These are phyloP conservation scores for Iselma pallidipennis DNA, from an alignment of 2,888 invertebrate species.

Conservation along the genomic window DNA sequence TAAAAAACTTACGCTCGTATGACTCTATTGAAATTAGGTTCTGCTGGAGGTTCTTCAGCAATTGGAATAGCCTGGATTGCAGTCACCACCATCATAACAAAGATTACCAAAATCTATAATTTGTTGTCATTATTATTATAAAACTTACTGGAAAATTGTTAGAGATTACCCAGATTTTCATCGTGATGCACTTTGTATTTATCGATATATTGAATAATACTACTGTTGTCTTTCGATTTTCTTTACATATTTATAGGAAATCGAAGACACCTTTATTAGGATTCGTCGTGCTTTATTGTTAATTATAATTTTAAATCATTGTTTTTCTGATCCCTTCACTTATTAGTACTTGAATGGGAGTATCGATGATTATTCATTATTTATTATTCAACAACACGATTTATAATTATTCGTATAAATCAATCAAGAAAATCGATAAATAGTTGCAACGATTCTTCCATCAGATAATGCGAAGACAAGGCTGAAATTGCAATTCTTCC, in stretches of 20 bases:
- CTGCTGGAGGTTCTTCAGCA: not conserved
- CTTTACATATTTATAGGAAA: slow-evolving; percentile 12
- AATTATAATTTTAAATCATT: slow-evolving; percentile 11
- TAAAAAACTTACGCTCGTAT: slow-evolving; percentile 3
- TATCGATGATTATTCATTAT: slow-evolving; percentile 12
- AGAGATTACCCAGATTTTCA: slow-evolving; percentile 8
- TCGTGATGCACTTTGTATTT: not conserved
- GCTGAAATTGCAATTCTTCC: too few species aligned
- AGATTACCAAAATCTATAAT: slow-evolving; percentile 1
- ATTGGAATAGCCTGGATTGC: not conserved
- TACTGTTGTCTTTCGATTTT: not conserved
- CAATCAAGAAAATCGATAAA: not conserved
- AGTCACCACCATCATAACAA: not conserved
- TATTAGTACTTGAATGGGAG: slow-evolving; percentile 19
- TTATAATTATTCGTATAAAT: not conserved
- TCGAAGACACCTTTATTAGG: slow-evolving; percentile 18
- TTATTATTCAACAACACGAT: slow-evolving; percentile 9
- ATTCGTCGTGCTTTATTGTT: slow-evolving; percentile 11
- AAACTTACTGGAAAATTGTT: not conserved
- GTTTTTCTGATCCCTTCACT: slow-evolving; percentile 23
- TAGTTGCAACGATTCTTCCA: too few species aligned
- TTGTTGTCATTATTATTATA: not conserved
- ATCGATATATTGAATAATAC: not conserved
- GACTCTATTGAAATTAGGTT: not conserved
- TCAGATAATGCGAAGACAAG: slow-evolving; percentile 7